Evolutionary conservation across 1,140 invertebrate species (phyloP), one percentile per base, ranked within the genome.

Genomic region (Euglossa dilemma): DNA sequence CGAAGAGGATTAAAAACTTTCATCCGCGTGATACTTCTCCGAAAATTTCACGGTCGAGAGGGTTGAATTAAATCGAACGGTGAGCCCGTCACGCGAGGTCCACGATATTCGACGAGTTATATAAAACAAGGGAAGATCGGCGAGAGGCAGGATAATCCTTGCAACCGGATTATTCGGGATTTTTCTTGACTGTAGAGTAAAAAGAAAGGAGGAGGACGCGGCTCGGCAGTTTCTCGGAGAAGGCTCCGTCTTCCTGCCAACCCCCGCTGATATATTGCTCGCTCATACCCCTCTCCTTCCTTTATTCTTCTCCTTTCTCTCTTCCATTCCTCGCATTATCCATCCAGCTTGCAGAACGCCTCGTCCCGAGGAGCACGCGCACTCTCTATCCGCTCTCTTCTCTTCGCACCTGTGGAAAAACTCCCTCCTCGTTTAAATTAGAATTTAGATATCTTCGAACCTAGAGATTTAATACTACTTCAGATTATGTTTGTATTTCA

Each of bases 141-240:
- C 82, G 89, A 90, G 90, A 87, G 90, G 90, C 87, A 89, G 92
- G 91, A 92, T 94, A 94, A 93, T 94, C 92, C 92, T 91, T 88
- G 88, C 86, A 92, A 91, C 90, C 91, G 92, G 93, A 94, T 93
- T 94, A 94, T 91, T 93, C 80, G 88, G 92, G 92, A 94, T 93
- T 93, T 93, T 93, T 92, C 90, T 91, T 92, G 85, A 85, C 88
- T 90, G 85, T 85, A 84, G 87, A 85, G 85, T 87, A 89, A 91
- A 90, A 92, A 89, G 83, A 87, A 88, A 92, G 85, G 90, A 86
- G 74, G 87, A 80, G 83, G 86, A 91, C 82, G 88, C 74, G 88
- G 85, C 88, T 84, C 85, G 86, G 89, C 83, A 92, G 88, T 92
- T 92, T 84, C 89, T 92, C 88, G 86, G 80, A 90, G 87, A 77